Base-by-base conservation (phyloP, 2,888 invertebrate species). In the Coleophora flavipennella region DNA sequence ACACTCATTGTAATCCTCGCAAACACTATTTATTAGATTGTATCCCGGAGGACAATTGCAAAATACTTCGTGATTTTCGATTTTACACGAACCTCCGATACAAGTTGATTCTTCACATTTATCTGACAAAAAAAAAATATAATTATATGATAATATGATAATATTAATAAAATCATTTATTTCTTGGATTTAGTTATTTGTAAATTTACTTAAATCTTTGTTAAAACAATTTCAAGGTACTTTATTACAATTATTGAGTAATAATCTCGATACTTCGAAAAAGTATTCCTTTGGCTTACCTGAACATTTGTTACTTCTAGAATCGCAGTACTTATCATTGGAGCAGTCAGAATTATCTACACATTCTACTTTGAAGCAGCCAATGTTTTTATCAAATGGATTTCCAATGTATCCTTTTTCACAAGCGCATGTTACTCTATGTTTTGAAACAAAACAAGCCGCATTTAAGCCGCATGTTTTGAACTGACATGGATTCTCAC, bases 361-460 rank as follows among this genome's bases (percentile, higher is more conserved):
- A 69, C 96, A 96, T 75, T 96, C 95, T 2, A 95, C 96, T 74
- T 92, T 93, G 67, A 94, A 95, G 61, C 95, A 96, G 28, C 96
- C 96, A 38, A 94, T 87, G 37, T 87, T 87, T 39, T 85, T 80
- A 58, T 94, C 93, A 40, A 87, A 86, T 3, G 94, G 91, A 77
- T 95, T 94, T 8, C 96, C 96, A 26, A 95, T 83, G 64, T 91
- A 91, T 13, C 95, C 95, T 42, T 90, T 87, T 31, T 93, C 91
- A 65, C 96, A 96, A 28, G 87, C 85, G 60, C 95, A 96, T 13
- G 88, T 77, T 1, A 93, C 88, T 58, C 69, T 86, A 57, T 95
- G 95, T 46, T 91, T 89, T 13, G 87, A 80, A 1, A 92, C 90
- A 28, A 88, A 87, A 60, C 96, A 96, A 31, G 89, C 55, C 0